phyloP scores from a whole-genome alignment of 2,888 invertebrate genomes.

The Heliconius hortense region DNA sequence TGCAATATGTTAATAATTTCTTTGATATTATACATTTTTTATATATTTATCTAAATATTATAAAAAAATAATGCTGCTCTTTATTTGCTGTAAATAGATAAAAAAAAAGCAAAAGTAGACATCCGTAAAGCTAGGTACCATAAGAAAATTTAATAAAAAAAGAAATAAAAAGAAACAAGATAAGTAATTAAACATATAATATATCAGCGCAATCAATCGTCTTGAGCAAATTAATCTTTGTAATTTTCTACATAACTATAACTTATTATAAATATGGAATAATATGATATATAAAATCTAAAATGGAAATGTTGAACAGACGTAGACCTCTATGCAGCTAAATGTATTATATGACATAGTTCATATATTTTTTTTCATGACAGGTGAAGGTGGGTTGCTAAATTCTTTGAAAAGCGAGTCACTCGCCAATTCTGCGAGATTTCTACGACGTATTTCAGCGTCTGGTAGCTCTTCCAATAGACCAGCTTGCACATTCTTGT shows the following conservation, averaged over 20 bases:
- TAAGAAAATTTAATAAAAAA: background rate
- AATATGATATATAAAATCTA: conserved; percentile 81
- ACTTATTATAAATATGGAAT: conserved; percentile 78
- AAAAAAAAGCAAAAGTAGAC: background rate
- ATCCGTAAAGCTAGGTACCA: background rate
- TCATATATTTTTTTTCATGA: conserved; percentile 65
- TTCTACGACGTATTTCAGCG: conserved; percentile 57
- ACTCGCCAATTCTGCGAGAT: conserved; percentile 53
- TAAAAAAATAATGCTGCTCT: background rate
- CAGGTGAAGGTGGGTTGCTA: conserved; percentile 64
- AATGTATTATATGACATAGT: conserved; percentile 35
- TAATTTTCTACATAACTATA: conserved; percentile 67
- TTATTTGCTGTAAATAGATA: too few relatives aligned
- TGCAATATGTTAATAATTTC: background rate
- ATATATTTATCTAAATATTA: background rate
- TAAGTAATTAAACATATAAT: conserved; percentile 44
- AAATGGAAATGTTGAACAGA: conserved; percentile 78
- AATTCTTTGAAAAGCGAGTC: conserved; percentile 59
- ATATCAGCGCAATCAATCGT: conserved; percentile 67
- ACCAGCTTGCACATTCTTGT: conserved; percentile 73
- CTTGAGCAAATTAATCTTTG: conserved; percentile 79
- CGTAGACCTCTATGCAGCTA: conserved; percentile 52
- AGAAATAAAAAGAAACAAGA: conserved; percentile 45
- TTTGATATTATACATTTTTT: background rate
- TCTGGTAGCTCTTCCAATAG: conserved; percentile 67